Evolutionary conservation across 2,888 invertebrate species (phyloP).

Genomic region (Drosophila sordidula): DNA sequence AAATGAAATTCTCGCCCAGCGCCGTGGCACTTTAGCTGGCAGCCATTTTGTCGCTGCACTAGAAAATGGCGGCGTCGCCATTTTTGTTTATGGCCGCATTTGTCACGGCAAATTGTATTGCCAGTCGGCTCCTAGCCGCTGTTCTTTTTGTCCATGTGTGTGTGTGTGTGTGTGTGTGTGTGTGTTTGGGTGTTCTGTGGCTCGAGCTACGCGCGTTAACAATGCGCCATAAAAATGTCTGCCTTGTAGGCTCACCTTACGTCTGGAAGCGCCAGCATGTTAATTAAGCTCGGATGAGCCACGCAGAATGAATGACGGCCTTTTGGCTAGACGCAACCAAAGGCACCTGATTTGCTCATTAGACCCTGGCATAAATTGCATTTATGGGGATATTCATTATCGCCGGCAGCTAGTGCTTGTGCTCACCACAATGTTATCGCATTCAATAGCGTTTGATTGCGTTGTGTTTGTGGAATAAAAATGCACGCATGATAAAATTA

Average conservation of each 20-base stretch:
- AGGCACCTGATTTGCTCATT: slow-evolving; percentile 46
- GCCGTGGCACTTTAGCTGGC: slow-evolving; percentile 49
- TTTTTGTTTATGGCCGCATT: slow-evolving; percentile 76
- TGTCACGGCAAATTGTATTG: slow-evolving; percentile 74
- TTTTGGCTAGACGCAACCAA: slow-evolving; percentile 10
- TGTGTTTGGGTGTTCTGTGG: slow-evolving; percentile 4
- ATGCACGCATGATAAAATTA: too few relatives aligned
- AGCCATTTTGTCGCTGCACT: slow-evolving; percentile 73
- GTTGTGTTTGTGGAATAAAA: too few relatives aligned
- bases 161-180: slow-evolving; percentile 1
- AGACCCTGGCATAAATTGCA: slow-evolving; percentile 43
- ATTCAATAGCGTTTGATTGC: too few relatives aligned
- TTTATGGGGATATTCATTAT: slow-evolving; percentile 33
- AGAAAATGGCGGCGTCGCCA: slow-evolving; percentile 70
- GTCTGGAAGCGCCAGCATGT: slow-evolving; percentile 45
- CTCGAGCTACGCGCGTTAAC: slow-evolving; percentile 40
- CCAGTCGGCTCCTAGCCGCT: slow-evolving; percentile 39
- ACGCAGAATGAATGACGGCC: not conserved
- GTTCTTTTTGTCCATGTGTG: slow-evolving; percentile 3
- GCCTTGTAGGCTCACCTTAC: slow-evolving; percentile 60
- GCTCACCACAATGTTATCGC: too few relatives aligned
- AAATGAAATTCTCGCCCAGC: slow-evolving; percentile 68
- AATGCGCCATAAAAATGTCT: slow-evolving; percentile 54
- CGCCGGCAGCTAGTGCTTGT: not conserved
- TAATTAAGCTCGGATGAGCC: slow-evolving; percentile 57